phyloP scores from a whole-genome alignment of 2,113 vertebrate genomes.

The Panthera uncia region DNA sequence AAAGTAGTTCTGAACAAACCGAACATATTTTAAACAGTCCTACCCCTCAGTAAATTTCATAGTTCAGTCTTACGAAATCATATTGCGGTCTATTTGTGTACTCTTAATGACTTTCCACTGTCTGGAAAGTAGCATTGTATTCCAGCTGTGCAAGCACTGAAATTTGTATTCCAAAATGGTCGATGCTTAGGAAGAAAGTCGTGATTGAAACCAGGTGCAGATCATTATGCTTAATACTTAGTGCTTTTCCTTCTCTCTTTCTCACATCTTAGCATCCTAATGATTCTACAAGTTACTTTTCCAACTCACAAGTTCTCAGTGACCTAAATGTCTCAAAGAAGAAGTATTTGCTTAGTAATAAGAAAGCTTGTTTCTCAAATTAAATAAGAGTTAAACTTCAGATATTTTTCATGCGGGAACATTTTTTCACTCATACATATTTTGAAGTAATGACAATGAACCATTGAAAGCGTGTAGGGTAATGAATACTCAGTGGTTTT shows the following conservation, averaged over 20 bases:
- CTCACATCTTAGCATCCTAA: background rate
- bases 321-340: background rate
- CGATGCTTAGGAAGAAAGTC: background rate
- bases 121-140: constrained; percentile 22
- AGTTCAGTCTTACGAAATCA: background rate
- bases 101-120: background rate
- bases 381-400: background rate
- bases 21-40: background rate
- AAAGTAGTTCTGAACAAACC: background rate
- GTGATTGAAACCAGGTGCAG: constrained; percentile 63
- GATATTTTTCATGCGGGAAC: background rate
- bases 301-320: background rate
- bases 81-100: background rate
- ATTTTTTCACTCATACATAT: background rate
- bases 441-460: background rate
- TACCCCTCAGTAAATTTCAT: background rate
- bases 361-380: background rate
- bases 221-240: constrained; percentile 36
- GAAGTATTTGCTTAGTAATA: background rate
- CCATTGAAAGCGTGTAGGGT: background rate
- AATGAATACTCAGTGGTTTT: background rate
- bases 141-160: constrained; percentile 45
- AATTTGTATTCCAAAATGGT: constrained; percentile 7
- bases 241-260: background rate
- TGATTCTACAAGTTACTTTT: background rate